phyloP scores from a whole-genome alignment of 2,888 invertebrate species.

The Corythucha ciliata region DNA sequence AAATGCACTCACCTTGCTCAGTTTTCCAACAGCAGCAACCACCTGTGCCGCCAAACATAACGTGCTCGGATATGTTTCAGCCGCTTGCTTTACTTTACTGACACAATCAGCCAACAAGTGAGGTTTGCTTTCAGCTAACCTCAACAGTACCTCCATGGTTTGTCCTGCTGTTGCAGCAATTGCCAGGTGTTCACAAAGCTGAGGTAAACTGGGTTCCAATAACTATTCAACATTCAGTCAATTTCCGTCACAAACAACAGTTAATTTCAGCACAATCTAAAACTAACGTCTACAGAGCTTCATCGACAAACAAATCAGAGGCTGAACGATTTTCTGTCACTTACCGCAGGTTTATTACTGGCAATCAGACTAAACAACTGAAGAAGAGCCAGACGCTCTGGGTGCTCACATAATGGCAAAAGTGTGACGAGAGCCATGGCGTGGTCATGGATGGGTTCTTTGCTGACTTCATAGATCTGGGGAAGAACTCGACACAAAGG shows the following conservation, averaged over 20 bases:
- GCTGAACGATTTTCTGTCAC: slow-evolving; percentile 35
- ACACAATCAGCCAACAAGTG: slow-evolving; percentile 61
- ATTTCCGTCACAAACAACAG: neutral
- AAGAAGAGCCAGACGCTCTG: slow-evolving; percentile 75
- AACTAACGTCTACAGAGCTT: no score
- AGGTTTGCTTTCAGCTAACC: slow-evolving; percentile 62
- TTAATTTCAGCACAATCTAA: no score
- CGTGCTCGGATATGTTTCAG: slow-evolving; percentile 56
- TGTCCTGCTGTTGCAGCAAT: slow-evolving; percentile 51
- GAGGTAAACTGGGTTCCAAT: slow-evolving; percentile 70
- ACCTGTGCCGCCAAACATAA: slow-evolving; percentile 59
- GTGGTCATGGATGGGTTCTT: slow-evolving; percentile 75
- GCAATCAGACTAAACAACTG: slow-evolving; percentile 75
- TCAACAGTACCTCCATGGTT: slow-evolving; percentile 63
- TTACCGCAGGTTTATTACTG: slow-evolving; percentile 64
- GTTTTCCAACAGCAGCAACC: slow-evolving; percentile 60
- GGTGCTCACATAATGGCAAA: slow-evolving; percentile 71
- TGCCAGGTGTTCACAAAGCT: slow-evolving; percentile 66
- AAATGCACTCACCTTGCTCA: slow-evolving; percentile 50
- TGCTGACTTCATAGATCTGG: slow-evolving; percentile 80
- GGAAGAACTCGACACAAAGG: slow-evolving; percentile 78
- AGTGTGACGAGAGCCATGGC: slow-evolving; percentile 71
- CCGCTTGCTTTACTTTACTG: slow-evolving; percentile 56
- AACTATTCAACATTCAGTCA: slow-evolving; percentile 46
- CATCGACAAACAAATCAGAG: no score